Evolutionary conservation across 2,797 vertebrate genomes (phyloP).

Genomic region (Linurgus olivaceus): DNA sequence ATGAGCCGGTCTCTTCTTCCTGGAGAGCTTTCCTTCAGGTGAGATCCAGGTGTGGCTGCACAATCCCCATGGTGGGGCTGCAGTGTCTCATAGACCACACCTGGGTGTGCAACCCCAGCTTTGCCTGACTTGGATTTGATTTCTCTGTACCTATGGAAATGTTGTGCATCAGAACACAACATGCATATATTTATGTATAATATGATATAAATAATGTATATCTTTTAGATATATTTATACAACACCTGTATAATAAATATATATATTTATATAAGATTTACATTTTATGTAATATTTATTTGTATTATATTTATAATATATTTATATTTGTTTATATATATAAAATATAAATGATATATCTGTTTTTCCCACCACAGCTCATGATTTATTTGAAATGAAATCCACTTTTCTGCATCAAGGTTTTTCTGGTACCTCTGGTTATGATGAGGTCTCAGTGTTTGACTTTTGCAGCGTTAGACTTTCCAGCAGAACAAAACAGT

Average conservation of each 20-base stretch:
- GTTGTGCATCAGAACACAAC: neutral
- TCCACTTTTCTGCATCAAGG: neutral
- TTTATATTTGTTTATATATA: no score
- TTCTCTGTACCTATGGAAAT: neutral
- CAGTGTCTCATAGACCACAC: neutral
- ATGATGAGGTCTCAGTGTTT: neutral
- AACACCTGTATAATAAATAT: no score
- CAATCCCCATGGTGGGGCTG: fast-evolving
- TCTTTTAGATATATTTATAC: no score
- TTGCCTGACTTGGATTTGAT: neutral
- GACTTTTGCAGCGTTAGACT: neutral
- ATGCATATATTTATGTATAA: no score
- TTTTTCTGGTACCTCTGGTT: neutral
- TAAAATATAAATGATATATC: no score
- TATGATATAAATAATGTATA: no score
- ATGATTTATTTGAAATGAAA: neutral
- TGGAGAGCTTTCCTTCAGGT: neutral
- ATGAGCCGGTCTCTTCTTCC: neutral
- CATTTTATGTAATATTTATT: no score
- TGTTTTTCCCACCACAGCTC: neutral
- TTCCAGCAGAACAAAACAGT: neutral
- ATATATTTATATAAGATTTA: no score
- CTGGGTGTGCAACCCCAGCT: neutral
- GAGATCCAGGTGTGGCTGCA: fast-evolving
- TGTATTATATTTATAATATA: no score